Base-by-base conservation (phyloP, 2,797 vertebrate genomes). In the Danio kyathit region DNA sequence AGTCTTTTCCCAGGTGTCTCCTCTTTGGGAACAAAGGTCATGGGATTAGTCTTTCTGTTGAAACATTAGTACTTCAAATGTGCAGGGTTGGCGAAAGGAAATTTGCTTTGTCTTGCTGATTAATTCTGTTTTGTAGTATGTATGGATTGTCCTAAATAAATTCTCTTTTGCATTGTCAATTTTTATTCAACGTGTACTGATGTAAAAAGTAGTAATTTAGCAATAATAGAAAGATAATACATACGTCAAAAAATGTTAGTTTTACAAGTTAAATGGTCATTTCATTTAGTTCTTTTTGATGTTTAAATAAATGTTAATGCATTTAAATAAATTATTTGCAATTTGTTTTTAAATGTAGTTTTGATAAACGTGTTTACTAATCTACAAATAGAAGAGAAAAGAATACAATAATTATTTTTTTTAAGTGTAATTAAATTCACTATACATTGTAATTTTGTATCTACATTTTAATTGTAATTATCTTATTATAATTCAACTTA, bases 1-100 rank as follows among this genome's bases (percentile, higher is more conserved):
- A 9, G 57, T 79, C 13, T 72, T 65, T 56, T 74, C 60, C 41
- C 79, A 80, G 79, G 79, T 80, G 60, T 65, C 60, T 54, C 21
- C 29, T 51, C 44, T 41, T 8, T 60, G 76, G 21, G 57, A 54
- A 41, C 44, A 29, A 49, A n/a, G 41, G 43, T 60, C 72, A 46
- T 46, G 43, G 54, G 71, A 59, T 60, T 59, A 59, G 71, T 43
- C 69, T 56, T 43, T 72, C 51, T 56, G 19, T 56, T 71, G 29
- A 56, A 38, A n/a, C 49, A 71, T 56, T 17, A 56, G 51, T 11
- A 46, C 54, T 59, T 73, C 13, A 59, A 11, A 29, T 59, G 43
- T 59, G 52, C 43, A 46, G 2, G 9, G 41, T 29, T 17, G 46
- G 71, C 73, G 13, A 59, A 73, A n/a, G 13, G 41, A 64, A n/a